phyloP scores from a whole-genome alignment of 1,140 invertebrate genomes.

The Drosophila seguyi region DNA sequence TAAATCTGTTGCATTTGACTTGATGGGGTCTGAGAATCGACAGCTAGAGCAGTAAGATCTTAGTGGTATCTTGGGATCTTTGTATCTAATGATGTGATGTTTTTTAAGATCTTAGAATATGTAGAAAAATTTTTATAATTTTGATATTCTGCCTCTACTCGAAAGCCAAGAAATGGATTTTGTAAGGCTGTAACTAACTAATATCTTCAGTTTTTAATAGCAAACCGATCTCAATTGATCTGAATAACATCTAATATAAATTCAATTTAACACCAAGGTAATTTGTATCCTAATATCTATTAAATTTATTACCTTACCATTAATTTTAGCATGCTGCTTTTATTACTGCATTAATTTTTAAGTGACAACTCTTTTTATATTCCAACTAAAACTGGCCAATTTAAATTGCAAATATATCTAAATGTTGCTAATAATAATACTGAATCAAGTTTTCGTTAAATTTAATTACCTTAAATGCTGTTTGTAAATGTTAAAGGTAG shows the following conservation, averaged over 20 bases:
- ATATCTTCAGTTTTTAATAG: neutral
- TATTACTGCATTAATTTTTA: neutral
- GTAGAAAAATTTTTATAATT: neutral
- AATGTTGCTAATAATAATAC: neutral
- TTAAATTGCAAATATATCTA: neutral
- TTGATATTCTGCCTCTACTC: neutral
- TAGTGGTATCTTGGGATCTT: neutral
- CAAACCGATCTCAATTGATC: no score
- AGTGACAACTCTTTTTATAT: neutral
- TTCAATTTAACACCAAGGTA: neutral
- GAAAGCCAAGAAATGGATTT: neutral
- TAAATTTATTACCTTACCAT: neutral
- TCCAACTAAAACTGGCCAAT: neutral
- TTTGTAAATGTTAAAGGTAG: no score
- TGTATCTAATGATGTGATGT: neutral
- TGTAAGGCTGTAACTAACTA: neutral
- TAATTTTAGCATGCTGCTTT: neutral
- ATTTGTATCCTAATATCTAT: neutral
- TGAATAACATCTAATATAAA: neutral
- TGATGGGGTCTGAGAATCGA: neutral
- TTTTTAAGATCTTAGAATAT: neutral
- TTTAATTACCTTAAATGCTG: neutral
- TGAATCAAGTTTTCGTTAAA: neutral
- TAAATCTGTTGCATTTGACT: slow-evolving; percentile 21
- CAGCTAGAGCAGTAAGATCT: neutral